Base-by-base conservation (phyloP, 1,140 invertebrate species). In the Artemia franciscana region DNA sequence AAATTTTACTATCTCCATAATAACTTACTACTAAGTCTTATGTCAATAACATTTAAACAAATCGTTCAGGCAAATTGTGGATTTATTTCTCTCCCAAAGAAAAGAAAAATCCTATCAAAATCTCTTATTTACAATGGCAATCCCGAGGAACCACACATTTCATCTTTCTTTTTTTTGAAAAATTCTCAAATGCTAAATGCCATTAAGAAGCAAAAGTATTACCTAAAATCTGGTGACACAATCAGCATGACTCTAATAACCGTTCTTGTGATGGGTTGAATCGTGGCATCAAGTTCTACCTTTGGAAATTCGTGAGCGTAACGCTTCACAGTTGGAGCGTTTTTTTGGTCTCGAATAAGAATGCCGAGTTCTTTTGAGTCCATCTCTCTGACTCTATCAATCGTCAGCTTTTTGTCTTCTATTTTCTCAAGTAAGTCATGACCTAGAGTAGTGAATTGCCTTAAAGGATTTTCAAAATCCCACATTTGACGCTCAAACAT, bases 211-310 rank as follows among this genome's bases (percentile, higher is more conserved):
- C 12, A 51, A 25, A 12, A 60, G 39, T 70, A 72, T 66, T 66
- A 80, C 79, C 72, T 80, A 71, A 98, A 99, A 64, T 84, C 80
- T 0, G 94, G 82, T 61, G 72, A 82, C 7, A 98, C 83, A 57
- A 78, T 80, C 12, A 98, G 77, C 57, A 83, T 82, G 65, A 99
- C 86, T 68, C 89, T 79, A 4, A 99, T 75, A 23, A 98, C 86
- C 1, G 86, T 88, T 62, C 88, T 78, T 0, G 95, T 98, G 60
- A 99, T 97, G 0, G 96, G 96, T 70, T 97, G 91, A 23, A 98
- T 76, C 27, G 71, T 82, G 0, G 87, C 82, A 18, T 91, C 85
- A 67, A 95, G 79, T 26, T 87, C 80, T 5, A 98, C 68, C 3
- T 79, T 66, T 0, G 95, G 94, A 69, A 98, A 81, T 69, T 91